Evolutionary conservation across 2,797 vertebrate species (phyloP).

Genomic region (Clamator glandarius): DNA sequence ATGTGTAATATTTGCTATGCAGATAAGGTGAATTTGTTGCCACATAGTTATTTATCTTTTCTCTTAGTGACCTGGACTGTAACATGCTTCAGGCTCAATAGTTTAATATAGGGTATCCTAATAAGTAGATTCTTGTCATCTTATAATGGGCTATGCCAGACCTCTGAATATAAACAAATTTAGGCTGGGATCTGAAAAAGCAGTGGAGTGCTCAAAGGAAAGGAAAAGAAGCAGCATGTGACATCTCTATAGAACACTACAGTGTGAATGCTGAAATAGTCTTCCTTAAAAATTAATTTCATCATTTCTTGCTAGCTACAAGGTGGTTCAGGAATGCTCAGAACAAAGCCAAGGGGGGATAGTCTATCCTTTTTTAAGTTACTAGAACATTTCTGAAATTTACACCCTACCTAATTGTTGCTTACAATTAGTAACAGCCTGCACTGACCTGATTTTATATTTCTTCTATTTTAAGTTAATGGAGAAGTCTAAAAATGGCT

Average conservation of each 20-base stretch:
- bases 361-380: not conserved
- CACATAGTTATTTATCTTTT: not conserved
- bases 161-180: not conserved
- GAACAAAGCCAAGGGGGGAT: not conserved
- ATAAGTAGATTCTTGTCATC: not conserved
- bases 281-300: not conserved
- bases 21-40: not conserved
- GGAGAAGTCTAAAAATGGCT: not conserved
- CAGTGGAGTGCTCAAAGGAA: not conserved
- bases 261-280: not conserved
- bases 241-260: not conserved
- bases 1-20: not conserved
- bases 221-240: not conserved
- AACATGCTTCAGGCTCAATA: not conserved
- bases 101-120: not conserved
- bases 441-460: not conserved
- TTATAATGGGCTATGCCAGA: not conserved
- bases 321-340: not conserved
- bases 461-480: conserved; percentile 20
- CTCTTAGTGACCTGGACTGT: not conserved
- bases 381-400: not conserved
- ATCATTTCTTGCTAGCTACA: not conserved
- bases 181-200: not conserved
- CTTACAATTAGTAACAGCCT: not conserved
- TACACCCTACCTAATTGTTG: not conserved